Percentiles rank a stretch among this genome's conserved stretches.
phyloP scores from a whole-genome alignment of 2,797 vertebrate species.

The Harpagifer antarcticus region DNA sequence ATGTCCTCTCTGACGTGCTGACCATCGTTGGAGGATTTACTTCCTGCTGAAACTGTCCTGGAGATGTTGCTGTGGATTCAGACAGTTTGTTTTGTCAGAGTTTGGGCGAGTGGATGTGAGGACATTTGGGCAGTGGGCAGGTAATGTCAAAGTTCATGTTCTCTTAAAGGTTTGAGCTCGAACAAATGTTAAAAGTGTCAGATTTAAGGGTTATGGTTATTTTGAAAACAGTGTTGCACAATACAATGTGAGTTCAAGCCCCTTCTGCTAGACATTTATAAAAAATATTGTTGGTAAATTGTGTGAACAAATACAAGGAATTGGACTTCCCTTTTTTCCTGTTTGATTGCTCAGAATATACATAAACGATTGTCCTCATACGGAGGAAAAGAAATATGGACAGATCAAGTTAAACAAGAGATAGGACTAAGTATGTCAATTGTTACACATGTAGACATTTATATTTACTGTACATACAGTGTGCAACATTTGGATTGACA shows the following conservation, averaged over 20 bases:
- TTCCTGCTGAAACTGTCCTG: conserved; percentile 72
- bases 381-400: not conserved
- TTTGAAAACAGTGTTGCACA: not conserved
- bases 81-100: conserved; percentile 74
- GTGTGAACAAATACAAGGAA: too few relatives aligned
- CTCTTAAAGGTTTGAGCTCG: not conserved
- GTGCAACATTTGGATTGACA: not conserved
- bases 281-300: not conserved
- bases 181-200: not conserved
- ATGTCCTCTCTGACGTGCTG: conserved; percentile 51
- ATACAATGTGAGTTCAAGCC: not conserved
- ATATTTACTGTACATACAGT: not conserved
- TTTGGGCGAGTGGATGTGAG: conserved; percentile 78
- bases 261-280: not conserved
- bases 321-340: too few relatives aligned
- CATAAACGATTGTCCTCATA: not conserved
- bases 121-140: conserved; percentile 84
- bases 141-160: conserved; percentile 27
- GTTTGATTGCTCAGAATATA: not conserved
- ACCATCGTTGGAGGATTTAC: conserved; percentile 64
- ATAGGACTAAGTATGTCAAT: not conserved
- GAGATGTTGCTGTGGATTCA: conserved; percentile 79
- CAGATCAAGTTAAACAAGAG: not conserved
- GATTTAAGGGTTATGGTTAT: not conserved
- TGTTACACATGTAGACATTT: not conserved